These are phyloP conservation scores for Myotis pilosus DNA, from an alignment of 2,797 vertebrate genomes.

Conservation along the genomic window DNA sequence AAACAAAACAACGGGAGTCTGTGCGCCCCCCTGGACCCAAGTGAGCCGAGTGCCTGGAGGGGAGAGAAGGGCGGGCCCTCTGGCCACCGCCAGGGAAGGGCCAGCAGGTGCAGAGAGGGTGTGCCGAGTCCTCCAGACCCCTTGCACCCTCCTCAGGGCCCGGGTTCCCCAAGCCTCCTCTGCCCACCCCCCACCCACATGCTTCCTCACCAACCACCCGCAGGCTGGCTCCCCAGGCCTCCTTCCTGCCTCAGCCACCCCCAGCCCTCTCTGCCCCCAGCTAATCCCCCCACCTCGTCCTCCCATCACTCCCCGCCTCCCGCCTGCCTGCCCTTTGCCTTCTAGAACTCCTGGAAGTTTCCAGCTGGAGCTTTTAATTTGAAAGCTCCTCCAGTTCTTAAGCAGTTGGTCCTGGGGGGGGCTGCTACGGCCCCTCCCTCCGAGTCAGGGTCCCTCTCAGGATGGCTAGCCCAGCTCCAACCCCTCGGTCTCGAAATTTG, in stretches of 20 bases:
- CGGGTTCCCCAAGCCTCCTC: neutral
- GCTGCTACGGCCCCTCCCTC: neutral
- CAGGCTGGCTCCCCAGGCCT: neutral
- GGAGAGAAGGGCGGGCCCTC: neutral
- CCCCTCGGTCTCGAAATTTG: neutral
- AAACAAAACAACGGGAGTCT: neutral
- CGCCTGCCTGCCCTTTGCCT: neutral
- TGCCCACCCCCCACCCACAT: neutral
- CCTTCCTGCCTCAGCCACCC: neutral
- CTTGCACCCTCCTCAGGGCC: neutral
- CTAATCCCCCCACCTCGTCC: no score
- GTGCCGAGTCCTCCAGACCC: neutral
- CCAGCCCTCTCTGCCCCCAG: neutral
- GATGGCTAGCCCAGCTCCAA: constrained; percentile 29
- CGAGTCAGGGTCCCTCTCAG: neutral
- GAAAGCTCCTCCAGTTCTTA: constrained; percentile 43
- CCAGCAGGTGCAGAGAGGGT: neutral
- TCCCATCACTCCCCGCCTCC: neutral
- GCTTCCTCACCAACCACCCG: neutral
- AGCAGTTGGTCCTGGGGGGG: constrained; percentile 57
- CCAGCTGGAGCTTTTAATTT: constrained; percentile 66
- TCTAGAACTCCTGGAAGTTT: constrained; percentile 66
- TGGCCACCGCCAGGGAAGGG: neutral
- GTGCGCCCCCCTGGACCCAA: fast-evolving
- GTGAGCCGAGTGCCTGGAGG: neutral